Percentiles rank a stretch among this genome's conserved stretches.
These are phyloP conservation scores for Myanophis thanlyinensis DNA, from an alignment of 2,113 vertebrate genomes.

Conservation along the genomic window DNA sequence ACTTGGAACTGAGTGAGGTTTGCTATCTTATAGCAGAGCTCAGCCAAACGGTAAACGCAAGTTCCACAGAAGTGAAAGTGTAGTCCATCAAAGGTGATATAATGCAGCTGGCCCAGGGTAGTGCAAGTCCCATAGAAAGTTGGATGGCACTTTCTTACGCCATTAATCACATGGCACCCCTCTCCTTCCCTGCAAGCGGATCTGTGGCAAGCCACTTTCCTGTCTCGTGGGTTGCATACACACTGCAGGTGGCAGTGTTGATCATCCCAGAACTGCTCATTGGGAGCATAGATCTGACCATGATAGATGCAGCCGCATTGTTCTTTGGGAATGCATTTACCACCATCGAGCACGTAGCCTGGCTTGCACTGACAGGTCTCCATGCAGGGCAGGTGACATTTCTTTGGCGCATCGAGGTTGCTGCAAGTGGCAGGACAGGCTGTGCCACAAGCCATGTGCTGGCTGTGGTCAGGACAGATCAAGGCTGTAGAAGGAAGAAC, in stretches of 20 bases:
- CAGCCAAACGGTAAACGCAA: conserved; percentile 66
- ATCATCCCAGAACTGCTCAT: conserved; percentile 67
- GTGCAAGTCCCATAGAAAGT: conserved; percentile 54
- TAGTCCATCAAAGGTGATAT: conserved; percentile 63
- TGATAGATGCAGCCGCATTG: conserved; percentile 67
- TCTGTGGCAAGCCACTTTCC: conserved; percentile 55
- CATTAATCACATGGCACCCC: conserved; percentile 53
- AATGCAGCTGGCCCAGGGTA: conserved; percentile 65
- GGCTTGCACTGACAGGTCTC: conserved; percentile 67
- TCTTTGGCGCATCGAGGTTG: conserved; percentile 34
- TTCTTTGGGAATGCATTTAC: conserved; percentile 45
- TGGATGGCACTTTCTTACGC: conserved; percentile 51
- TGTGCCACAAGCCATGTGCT: conserved; percentile 64
- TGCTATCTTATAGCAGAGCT: conserved; percentile 45
- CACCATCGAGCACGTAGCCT: conserved; percentile 62
- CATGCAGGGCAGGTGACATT: conserved; percentile 50
- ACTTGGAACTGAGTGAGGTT: conserved; percentile 66
- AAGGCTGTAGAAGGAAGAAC: conserved; percentile 65
- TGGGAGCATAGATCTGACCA: conserved; percentile 64
- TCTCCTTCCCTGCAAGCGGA: conserved; percentile 53
- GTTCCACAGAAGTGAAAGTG: conserved; percentile 69
- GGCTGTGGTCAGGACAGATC: conserved; percentile 64
- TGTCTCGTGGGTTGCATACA: conserved; percentile 48
- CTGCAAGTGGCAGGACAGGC: conserved; percentile 65
- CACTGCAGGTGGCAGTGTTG: conserved; percentile 56